A percentile compares a stretch with the other conserved stretches of the same genome.
Evolutionary conservation across 2,797 vertebrate genomes (phyloP).

Genomic region (Xerus rutilus): DNA sequence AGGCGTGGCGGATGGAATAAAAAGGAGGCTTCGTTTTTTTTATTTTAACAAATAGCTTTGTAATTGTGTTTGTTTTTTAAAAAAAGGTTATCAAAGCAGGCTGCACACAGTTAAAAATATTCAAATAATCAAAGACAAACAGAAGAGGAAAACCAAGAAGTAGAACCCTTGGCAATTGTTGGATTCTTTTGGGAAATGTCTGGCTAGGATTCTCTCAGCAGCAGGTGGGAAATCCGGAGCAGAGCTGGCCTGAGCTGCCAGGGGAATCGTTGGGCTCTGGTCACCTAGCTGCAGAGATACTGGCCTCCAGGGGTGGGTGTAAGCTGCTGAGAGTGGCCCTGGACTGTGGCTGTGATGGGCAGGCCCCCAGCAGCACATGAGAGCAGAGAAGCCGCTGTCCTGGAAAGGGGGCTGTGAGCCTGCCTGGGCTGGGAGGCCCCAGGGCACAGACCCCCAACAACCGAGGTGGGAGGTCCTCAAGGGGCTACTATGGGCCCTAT

Average conservation of each 20-base stretch:
- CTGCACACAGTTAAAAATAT: not conserved
- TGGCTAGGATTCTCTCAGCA: not conserved
- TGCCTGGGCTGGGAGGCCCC: not conserved
- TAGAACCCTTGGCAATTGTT: not conserved
- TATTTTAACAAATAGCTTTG: slow-evolving; percentile 72
- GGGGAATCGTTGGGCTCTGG: accelerated
- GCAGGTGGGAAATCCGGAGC: too few species aligned
- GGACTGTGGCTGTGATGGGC: not conserved
- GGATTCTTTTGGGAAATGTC: slow-evolving; percentile 22
- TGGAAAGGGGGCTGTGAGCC: not conserved
- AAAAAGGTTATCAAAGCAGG: slow-evolving; percentile 32
- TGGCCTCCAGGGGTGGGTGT: not conserved
- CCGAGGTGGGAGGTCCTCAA: accelerated
- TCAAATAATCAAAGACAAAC: slow-evolving; percentile 47
- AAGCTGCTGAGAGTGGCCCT: not conserved
- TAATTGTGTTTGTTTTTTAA: slow-evolving; percentile 51
- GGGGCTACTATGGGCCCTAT: accelerated
- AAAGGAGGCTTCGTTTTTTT: not conserved
- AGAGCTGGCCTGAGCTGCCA: accelerated
- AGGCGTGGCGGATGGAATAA: not conserved
- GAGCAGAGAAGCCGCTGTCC: not conserved
- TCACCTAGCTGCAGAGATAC: not conserved
- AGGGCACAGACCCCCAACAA: accelerated
- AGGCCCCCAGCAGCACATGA: accelerated
- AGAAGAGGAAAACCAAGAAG: slow-evolving; percentile 60